These are phyloP conservation scores for Phthorimaea operculella DNA, from an alignment of 1,140 invertebrate genomes.

Conservation along the genomic window DNA sequence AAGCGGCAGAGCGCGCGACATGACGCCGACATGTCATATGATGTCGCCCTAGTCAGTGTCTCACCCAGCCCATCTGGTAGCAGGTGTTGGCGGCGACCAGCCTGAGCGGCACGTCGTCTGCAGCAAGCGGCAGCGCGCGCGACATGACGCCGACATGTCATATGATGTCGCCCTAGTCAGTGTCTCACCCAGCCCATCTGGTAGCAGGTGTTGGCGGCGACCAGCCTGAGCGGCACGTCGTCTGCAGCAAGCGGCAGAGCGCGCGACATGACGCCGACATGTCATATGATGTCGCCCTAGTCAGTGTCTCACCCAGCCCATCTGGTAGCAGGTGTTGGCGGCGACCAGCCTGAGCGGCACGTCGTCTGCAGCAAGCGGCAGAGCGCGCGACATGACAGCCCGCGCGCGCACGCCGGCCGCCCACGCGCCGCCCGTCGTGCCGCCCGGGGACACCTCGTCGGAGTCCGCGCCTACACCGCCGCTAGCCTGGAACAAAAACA, in stretches of 20 bases:
- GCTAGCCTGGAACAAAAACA: conserved; percentile 18
- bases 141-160: conserved; percentile 35
- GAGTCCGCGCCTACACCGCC: background rate
- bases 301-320: conserved; percentile 35
- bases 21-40: conserved; percentile 36
- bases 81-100: conserved; percentile 41
- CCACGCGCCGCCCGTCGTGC: conserved; percentile 12
- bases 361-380: conserved; percentile 31
- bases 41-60: conserved; percentile 24
- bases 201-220: conserved; percentile 44
- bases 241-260: conserved; percentile 24
- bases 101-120: conserved; percentile 37
- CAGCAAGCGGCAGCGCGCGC: conserved; percentile 29
- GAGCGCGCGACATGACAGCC: conserved; percentile 31
- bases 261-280: conserved; percentile 32
- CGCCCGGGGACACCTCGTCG: too few relatives aligned
- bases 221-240: conserved; percentile 43
- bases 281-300: conserved; percentile 34
- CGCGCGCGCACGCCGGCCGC: conserved; percentile 36
- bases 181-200: conserved; percentile 38
- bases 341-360: conserved; percentile 39
- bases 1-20: conserved; percentile 31
- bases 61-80: conserved; percentile 45
- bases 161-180: conserved; percentile 29
- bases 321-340: conserved; percentile 42